These are phyloP conservation scores for Platyscapa corneri DNA, from an alignment of 1,140 invertebrate species.

Conservation along the genomic window DNA sequence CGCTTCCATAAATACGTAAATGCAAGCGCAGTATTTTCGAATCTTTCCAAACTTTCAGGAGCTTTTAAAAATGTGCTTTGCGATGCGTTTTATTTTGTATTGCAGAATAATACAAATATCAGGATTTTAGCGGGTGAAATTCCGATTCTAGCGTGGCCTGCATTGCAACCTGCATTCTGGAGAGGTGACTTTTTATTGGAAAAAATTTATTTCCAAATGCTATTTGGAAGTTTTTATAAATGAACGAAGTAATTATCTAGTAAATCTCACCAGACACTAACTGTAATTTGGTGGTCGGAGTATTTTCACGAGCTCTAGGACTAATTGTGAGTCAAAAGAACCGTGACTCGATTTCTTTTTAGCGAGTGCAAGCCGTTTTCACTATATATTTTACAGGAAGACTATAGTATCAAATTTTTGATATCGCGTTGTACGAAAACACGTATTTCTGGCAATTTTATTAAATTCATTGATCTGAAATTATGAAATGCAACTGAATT, in stretches of 20 bases:
- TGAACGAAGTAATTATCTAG: neutral
- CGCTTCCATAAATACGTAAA: slow-evolving; percentile 54
- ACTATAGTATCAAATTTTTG: too few relatives aligned
- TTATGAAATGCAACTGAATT: too few relatives aligned
- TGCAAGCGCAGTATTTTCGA: neutral
- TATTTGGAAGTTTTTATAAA: neutral
- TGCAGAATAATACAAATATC: neutral
- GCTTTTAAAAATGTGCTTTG: neutral
- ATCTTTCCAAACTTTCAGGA: neutral
- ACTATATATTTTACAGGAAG: too few relatives aligned
- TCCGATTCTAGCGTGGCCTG: neutral
- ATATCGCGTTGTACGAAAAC: too few relatives aligned
- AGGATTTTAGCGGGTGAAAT: neutral
- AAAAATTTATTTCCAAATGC: neutral
- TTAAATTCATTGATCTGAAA: too few relatives aligned
- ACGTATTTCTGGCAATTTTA: too few relatives aligned
- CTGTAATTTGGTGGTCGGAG: neutral
- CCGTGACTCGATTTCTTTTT: too few relatives aligned
- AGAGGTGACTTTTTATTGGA: neutral
- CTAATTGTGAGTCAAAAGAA: neutral
- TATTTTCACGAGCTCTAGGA: neutral
- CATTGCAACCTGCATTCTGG: neutral
- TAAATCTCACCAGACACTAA: neutral
- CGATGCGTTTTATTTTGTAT: neutral
- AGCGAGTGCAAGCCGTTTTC: too few relatives aligned